Conservation (phyloP, 2,888 invertebrate species). For the Microctonus aethiopoides region DNA sequence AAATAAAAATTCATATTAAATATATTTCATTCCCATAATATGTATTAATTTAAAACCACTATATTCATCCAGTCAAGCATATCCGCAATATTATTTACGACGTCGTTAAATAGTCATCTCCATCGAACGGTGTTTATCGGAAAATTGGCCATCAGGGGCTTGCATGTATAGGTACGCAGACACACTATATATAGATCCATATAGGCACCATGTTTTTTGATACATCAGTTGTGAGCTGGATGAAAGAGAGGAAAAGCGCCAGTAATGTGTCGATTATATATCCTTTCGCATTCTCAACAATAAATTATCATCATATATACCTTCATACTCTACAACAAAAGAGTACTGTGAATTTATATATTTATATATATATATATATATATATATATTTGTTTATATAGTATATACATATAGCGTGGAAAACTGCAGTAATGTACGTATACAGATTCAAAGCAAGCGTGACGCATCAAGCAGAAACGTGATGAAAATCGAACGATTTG, state of each 20-base stretch:
- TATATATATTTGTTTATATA: not conserved
- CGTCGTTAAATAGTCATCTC: conserved; percentile 15
- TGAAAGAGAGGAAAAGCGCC: not conserved
- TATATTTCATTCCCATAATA: too few relatives aligned
- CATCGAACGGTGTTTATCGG: conserved; percentile 6
- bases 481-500: conserved; percentile 36
- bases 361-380: not conserved
- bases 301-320: conserved; percentile 33
- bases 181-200: not conserved
- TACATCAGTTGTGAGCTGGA: too few relatives aligned
- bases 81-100: not conserved
- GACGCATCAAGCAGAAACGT: conserved; percentile 16
- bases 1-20: too few relatives aligned
- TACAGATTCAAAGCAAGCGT: conserved; percentile 20
- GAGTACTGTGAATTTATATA: too few relatives aligned
- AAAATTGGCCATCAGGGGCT: not conserved
- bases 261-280: not conserved
- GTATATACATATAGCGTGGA: conserved; percentile 1
- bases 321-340: too few relatives aligned
- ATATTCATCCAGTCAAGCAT: not conserved
- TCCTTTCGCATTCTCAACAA: conserved; percentile 5
- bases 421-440: conserved; percentile 9
- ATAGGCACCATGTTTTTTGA: conserved; percentile 9
- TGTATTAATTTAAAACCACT: not conserved
- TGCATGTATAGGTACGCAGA: not conserved